These are phyloP conservation scores for Sacculina carcini DNA, from an alignment of 2,888 invertebrate genomes.

Conservation along the genomic window DNA sequence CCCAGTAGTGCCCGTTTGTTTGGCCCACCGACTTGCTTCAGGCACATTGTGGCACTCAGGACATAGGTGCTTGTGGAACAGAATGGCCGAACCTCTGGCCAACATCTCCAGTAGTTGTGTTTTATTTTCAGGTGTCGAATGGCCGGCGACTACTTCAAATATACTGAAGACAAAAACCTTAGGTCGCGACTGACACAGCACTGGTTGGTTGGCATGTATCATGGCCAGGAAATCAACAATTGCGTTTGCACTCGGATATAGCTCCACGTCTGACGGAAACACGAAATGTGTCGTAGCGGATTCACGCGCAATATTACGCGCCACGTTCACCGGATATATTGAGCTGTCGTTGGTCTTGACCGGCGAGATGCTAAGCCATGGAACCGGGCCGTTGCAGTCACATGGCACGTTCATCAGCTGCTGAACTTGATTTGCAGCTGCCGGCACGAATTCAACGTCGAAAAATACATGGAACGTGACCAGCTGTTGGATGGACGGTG, in stretches of 20 bases:
- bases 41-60: slow-evolving; percentile 46
- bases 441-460: slow-evolving; percentile 55
- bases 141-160: slow-evolving; percentile 39
- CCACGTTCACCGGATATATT: slow-evolving; percentile 69
- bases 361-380: slow-evolving; percentile 25
- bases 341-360: slow-evolving; percentile 42
- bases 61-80: slow-evolving; percentile 72
- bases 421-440: slow-evolving; percentile 1
- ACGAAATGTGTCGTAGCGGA: slow-evolving; percentile 54
- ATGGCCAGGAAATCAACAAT: slow-evolving; percentile 56
- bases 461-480: slow-evolving; percentile 76
- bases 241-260: slow-evolving; percentile 61
- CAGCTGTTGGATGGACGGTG: slow-evolving; percentile 40
- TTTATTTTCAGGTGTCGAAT: slow-evolving; percentile 27
- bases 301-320: slow-evolving; percentile 62
- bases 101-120: slow-evolving; percentile 39
- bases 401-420: slow-evolving; percentile 6
- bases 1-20: slow-evolving; percentile 27
- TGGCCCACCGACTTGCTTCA: slow-evolving; percentile 49
- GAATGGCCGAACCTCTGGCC: slow-evolving; percentile 48
- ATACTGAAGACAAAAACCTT: slow-evolving; percentile 67
- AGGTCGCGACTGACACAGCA: slow-evolving; percentile 29
- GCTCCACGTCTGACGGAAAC: slow-evolving; percentile 63
- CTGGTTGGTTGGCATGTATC: slow-evolving; percentile 32
- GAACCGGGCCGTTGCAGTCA: slow-evolving; percentile 38